These are phyloP conservation scores for Platysternon megacephalum DNA, from an alignment of 2,113 vertebrate genomes.

Conservation along the genomic window DNA sequence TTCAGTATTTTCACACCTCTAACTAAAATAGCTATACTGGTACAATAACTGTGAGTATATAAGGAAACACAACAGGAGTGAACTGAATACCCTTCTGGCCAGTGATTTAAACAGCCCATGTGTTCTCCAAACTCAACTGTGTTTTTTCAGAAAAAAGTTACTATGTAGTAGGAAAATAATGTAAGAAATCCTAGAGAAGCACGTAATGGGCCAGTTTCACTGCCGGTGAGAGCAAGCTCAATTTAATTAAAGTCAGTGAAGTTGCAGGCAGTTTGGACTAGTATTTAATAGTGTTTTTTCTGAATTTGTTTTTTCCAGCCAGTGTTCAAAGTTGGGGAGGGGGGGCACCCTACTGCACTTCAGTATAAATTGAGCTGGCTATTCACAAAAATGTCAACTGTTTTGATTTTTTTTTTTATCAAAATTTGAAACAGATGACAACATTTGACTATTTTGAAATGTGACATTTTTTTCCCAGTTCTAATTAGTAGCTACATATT, in stretches of 20 bases:
- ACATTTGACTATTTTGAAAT: too few relatives aligned
- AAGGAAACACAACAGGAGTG: too few relatives aligned
- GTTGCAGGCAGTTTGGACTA: not conserved
- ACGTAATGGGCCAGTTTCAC: not conserved
- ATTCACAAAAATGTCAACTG: too few relatives aligned
- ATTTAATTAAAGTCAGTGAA: not conserved
- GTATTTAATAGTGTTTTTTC: not conserved
- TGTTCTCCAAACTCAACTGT: not conserved
- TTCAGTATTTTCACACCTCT: too few relatives aligned
- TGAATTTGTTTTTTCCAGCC: not conserved
- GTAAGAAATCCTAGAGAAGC: not conserved
- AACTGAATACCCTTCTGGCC: not conserved
- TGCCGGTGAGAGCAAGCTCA: not conserved
- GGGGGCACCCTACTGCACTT: too few relatives aligned
- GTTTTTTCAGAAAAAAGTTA: not conserved
- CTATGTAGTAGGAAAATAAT: not conserved
- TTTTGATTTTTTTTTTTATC: too few relatives aligned
- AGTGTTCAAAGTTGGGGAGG: not conserved
- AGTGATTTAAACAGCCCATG: not conserved
- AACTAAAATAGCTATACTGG: too few relatives aligned
- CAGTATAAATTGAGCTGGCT: not conserved
- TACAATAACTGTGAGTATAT: too few relatives aligned
- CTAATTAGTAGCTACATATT: too few relatives aligned
- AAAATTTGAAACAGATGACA: too few relatives aligned
- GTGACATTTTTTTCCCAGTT: too few relatives aligned